Percentiles rank a stretch among this genome's conserved stretches.
These are phyloP conservation scores for Atherinosoma microstoma DNA, from an alignment of 2,797 vertebrate genomes.

Conservation along the genomic window DNA sequence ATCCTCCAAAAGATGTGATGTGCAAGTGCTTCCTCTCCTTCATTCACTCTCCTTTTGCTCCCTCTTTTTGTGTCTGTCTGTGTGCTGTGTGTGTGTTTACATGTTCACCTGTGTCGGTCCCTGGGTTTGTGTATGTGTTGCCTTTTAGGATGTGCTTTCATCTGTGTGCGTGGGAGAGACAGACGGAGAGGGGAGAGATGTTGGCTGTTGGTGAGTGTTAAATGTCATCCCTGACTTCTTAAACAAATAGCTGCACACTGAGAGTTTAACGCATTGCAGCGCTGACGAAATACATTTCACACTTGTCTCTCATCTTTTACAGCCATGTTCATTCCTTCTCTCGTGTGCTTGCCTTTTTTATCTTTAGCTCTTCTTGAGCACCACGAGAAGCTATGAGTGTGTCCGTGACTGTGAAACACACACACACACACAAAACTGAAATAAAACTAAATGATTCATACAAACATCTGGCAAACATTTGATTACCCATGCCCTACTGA, in stretches of 20 bases:
- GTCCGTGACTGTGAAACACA: conserved; percentile 1
- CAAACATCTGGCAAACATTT: background rate
- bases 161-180: conserved; percentile 27
- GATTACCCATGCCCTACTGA: background rate
- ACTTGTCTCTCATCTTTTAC: conserved; percentile 16
- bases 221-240: conserved; percentile 73
- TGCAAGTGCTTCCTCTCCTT: conserved; percentile 23
- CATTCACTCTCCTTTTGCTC: background rate
- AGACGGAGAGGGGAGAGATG: conserved; percentile 30
- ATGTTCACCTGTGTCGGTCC: conserved; percentile 29
- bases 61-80: background rate
- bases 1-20: conserved; percentile 29
- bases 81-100: background rate
- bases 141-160: conserved; percentile 26
- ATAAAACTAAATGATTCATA: background rate
- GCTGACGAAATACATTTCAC: conserved; percentile 32
- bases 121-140: conserved; percentile 16
- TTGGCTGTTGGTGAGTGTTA: conserved; percentile 40
- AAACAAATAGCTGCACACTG: conserved; percentile 64
- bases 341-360: background rate
- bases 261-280: conserved; percentile 58
- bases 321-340: conserved; percentile 12
- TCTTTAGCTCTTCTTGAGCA: conserved; percentile 1
- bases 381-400: background rate
- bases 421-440: background rate